Conservation (phyloP, 2,888 invertebrate genomes). For the Stenchaetothrips biformis region DNA sequence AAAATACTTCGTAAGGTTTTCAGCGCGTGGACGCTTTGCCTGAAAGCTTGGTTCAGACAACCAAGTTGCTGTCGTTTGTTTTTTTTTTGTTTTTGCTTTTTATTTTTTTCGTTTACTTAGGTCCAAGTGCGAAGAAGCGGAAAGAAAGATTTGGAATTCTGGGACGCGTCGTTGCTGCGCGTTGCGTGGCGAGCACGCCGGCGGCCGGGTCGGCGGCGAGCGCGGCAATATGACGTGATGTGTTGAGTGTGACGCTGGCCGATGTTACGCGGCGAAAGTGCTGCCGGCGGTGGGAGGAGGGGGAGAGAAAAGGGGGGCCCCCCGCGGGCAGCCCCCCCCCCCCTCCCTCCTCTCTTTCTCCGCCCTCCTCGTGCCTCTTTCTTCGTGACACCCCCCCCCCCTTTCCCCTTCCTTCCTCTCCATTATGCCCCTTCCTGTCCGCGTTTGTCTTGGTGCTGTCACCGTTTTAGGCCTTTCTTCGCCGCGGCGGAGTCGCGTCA, state of each 20-base stretch:
- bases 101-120: too few relatives aligned
- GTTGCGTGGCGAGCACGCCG: background rate
- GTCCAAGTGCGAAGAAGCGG: too few relatives aligned
- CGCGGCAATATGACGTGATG: conserved; percentile 18
- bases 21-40: too few relatives aligned
- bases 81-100: too few relatives aligned
- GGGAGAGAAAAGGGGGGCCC: background rate
- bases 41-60: too few relatives aligned
- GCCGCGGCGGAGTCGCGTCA: too few relatives aligned
- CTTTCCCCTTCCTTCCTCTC: background rate
- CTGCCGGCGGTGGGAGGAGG: background rate
- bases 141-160: too few relatives aligned
- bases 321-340: background rate
- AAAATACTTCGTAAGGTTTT: too few relatives aligned
- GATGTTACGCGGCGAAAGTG: conserved; percentile 19
- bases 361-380: background rate
- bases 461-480: too few relatives aligned
- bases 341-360: background rate
- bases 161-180: background rate
- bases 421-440: background rate
- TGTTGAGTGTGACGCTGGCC: conserved; percentile 12
- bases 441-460: too few relatives aligned
- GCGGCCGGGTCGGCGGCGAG: background rate
- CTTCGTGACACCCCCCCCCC: background rate
- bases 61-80: too few relatives aligned